These are phyloP conservation scores for Doris montereyensis DNA, from an alignment of 2,888 invertebrate genomes.

Conservation along the genomic window DNA sequence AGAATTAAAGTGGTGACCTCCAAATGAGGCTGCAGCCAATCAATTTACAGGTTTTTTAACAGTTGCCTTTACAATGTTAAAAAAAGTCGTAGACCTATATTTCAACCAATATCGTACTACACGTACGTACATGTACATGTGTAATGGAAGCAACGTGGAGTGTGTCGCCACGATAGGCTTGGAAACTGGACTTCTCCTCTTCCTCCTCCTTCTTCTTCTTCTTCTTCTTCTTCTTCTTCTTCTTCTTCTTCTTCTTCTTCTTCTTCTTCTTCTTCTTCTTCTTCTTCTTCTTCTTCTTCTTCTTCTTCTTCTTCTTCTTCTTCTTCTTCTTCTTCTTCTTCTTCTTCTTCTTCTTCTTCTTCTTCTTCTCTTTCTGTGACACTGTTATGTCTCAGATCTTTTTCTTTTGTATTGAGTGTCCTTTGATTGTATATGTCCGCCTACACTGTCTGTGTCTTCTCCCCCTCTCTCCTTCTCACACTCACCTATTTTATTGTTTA, in stretches of 20 bases:
- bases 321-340: background rate
- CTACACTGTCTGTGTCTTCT: too few species aligned
- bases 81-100: background rate
- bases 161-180: background rate
- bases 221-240: background rate
- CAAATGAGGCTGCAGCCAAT: too few species aligned
- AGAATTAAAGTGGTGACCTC: too few species aligned
- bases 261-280: background rate
- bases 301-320: background rate
- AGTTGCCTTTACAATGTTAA: background rate
- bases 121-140: background rate
- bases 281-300: background rate
- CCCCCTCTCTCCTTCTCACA: too few species aligned
- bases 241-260: background rate
- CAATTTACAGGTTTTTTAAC: background rate
- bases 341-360: background rate
- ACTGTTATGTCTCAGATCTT: too few species aligned
- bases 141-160: background rate
- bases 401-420: too few species aligned
- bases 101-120: background rate
- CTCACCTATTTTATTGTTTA: too few species aligned
- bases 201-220: background rate
- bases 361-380: background rate
- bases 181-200: background rate
- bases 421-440: too few species aligned